phyloP scores from a whole-genome alignment of 1,140 invertebrate species.

The Pseudomyrmex sp. region DNA sequence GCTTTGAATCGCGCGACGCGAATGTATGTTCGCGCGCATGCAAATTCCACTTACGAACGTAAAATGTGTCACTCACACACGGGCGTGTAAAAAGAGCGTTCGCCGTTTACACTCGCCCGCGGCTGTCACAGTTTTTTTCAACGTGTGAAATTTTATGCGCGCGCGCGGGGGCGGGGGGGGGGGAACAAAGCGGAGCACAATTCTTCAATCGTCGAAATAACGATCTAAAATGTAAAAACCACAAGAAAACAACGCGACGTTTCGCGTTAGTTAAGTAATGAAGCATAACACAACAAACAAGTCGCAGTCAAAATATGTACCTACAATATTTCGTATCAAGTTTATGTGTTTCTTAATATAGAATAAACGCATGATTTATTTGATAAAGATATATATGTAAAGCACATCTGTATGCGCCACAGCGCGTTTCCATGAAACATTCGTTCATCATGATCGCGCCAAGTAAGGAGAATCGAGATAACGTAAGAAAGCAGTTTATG shows the following conservation, averaged over 20 bases:
- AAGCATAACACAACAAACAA: too few relatives aligned
- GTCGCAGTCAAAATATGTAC: background rate
- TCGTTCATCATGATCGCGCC: constrained; percentile 47
- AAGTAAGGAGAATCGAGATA: constrained; percentile 45
- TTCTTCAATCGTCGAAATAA: background rate
- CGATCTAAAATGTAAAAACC: background rate
- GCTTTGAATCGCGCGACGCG: constrained; percentile 32
- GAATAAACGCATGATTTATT: constrained; percentile 31
- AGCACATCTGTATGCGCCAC: constrained; percentile 10
- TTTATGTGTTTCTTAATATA: background rate
- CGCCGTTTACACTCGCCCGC: background rate
- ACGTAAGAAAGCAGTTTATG: constrained; percentile 59
- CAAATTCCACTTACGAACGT: constrained; percentile 20
- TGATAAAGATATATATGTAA: background rate
- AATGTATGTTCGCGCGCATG: constrained; percentile 12
- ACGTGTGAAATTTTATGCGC: background rate
- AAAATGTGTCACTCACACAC: constrained; percentile 48
- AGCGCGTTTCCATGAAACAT: constrained; percentile 31
- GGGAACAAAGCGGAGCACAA: background rate
- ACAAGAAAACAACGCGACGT: background rate
- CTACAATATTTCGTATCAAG: background rate
- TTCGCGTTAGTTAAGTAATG: too few relatives aligned
- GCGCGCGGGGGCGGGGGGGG: too few relatives aligned
- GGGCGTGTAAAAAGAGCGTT: background rate
- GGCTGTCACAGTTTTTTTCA: constrained; percentile 56